These are phyloP conservation scores for Megaceryle alcyon DNA, from an alignment of 2,797 vertebrate species.

Conservation along the genomic window DNA sequence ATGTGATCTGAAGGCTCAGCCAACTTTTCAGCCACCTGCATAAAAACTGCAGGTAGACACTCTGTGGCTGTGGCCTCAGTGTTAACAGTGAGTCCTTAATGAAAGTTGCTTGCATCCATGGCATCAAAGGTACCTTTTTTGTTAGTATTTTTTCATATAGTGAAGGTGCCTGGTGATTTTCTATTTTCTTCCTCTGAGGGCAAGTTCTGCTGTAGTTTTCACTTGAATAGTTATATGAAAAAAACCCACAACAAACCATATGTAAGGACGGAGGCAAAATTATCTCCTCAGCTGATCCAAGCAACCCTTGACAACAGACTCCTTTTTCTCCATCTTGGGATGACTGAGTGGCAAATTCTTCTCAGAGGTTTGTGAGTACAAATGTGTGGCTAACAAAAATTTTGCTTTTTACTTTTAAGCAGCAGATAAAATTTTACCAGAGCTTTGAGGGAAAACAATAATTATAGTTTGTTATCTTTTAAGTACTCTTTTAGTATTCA, in stretches of 20 bases:
- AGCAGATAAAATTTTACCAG: background rate
- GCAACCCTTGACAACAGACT: background rate
- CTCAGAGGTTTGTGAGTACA: background rate
- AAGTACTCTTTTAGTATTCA: background rate
- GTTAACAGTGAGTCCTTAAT: background rate
- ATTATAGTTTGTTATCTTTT: background rate
- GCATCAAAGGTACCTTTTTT: background rate
- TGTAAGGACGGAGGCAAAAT: conserved; percentile 12
- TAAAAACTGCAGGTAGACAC: background rate
- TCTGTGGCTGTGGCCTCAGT: background rate
- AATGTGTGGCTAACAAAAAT: background rate
- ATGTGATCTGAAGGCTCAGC: background rate
- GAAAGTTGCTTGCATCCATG: background rate
- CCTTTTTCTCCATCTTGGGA: background rate
- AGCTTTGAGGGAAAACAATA: background rate
- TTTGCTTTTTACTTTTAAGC: background rate
- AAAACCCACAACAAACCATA: background rate
- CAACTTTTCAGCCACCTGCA: background rate
- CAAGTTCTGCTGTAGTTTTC: background rate
- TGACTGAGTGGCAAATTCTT: background rate
- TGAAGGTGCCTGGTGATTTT: background rate
- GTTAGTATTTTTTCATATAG: background rate
- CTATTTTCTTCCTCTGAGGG: background rate
- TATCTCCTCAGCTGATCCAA: background rate
- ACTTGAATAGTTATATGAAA: background rate